Evolutionary conservation across 1,140 invertebrate genomes (phyloP), one percentile per base, ranked within the genome.

Genomic region (Chironomus tepperi): DNA sequence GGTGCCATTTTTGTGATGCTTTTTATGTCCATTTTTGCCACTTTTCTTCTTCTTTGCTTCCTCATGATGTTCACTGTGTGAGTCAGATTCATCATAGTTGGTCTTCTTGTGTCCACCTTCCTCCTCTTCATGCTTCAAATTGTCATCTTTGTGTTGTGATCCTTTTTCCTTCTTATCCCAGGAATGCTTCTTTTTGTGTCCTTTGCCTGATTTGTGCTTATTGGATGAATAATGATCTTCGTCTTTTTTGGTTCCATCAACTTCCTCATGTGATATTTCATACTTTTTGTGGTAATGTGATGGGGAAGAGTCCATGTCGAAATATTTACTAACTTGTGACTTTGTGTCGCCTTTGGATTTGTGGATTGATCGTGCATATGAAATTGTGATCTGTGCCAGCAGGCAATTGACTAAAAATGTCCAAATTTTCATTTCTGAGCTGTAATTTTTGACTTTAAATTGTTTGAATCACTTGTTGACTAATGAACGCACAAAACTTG

Each of bases 21-120:
- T 88, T 78, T 89, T 89, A 77, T 89, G 86, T 19, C 89, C 89
- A 78, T 88, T 88, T 76, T 91, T 88, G 18, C 87, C 89, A 3
- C 86, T 89, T 78, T 91, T 89, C 77, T 90, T 88, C 42, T 84
- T 85, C 72, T 87, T 85, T 1, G 85, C 86, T 10, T 81, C 80
- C 74, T 89, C 87, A 75, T 88, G 84, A 75, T 89, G 87, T 34
- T 84, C 83, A 0, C 87, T 87, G 77, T 88, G 84, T 76, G 89
- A 86, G 0, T 85, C 84, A 6, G 84, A 82, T 75, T 88, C 87
- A 34, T 88, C 86, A 67, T 87, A 87, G 72, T 89, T 85, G 0
- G 87, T 84, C 75, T 90, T 88, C 77, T 90, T 86, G 75, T 89
- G 82, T 9, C 86, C 86, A 3, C 85, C 86, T 76, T 88, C 83